These are phyloP conservation scores for Allacma fusca DNA, from an alignment of 2,888 invertebrate genomes.

Conservation along the genomic window DNA sequence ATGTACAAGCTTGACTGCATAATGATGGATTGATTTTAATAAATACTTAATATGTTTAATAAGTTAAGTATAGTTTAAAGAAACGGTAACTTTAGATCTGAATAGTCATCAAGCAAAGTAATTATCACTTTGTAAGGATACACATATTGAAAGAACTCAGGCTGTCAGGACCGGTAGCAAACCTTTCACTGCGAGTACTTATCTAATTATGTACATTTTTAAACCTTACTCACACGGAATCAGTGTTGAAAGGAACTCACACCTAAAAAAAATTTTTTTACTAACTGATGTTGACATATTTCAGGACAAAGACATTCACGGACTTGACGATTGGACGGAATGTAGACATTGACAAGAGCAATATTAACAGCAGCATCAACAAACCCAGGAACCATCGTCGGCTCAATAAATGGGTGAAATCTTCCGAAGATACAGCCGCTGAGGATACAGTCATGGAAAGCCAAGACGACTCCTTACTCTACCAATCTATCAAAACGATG, in stretches of 20 bases:
- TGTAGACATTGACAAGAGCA: conserved; percentile 52
- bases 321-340: conserved; percentile 55
- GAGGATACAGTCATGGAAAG: conserved; percentile 41
- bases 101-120: conserved; percentile 5
- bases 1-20: not conserved
- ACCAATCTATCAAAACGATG: conserved; percentile 57
- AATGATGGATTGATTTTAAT: not conserved
- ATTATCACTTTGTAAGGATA: not conserved
- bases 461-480: conserved; percentile 51
- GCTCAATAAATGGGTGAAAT: conserved; percentile 49
- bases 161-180: too few relatives aligned
- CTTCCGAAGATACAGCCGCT: conserved; percentile 47
- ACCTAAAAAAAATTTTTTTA: not conserved
- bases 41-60: not conserved
- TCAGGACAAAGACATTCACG: conserved; percentile 59
- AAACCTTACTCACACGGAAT: not conserved
- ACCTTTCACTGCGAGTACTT: too few relatives aligned
- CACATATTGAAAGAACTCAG: too few relatives aligned
- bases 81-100: not conserved
- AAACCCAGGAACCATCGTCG: conserved; percentile 49
- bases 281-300: conserved; percentile 47
- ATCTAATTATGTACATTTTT: too few relatives aligned
- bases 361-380: conserved; percentile 33
- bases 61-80: not conserved
- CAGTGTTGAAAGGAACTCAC: not conserved